Percentiles rank a stretch among this genome's conserved stretches.
Conservation (phyloP, 2,888 invertebrate species). For the Agrotis clavis region DNA sequence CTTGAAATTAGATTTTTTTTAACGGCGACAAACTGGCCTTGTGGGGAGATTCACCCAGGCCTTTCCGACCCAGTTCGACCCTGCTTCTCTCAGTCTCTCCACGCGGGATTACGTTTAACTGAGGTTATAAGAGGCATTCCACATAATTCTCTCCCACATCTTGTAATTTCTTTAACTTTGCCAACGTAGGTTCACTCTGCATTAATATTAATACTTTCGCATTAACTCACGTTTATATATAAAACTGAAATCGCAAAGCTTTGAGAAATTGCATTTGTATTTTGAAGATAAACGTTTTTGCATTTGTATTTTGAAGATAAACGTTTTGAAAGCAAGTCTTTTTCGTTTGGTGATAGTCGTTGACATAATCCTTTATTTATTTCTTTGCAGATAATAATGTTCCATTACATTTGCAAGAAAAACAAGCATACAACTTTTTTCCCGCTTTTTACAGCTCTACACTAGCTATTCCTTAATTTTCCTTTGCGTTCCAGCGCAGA, state of each 20-base stretch:
- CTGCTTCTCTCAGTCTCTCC: constrained; percentile 44
- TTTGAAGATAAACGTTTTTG: too few relatives aligned
- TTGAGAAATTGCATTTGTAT: constrained; percentile 22
- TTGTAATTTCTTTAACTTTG: constrained; percentile 72
- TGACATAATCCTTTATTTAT: neutral
- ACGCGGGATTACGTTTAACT: constrained; percentile 72
- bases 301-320: constrained; percentile 19
- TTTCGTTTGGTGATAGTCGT: constrained; percentile 8
- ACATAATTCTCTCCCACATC: constrained; percentile 68
- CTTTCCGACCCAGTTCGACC: too few relatives aligned
- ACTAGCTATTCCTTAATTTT: too few relatives aligned
- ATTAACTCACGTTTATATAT: constrained; percentile 44
- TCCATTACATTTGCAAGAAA: neutral
- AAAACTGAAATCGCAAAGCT: constrained; percentile 29
- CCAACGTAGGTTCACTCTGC: constrained; percentile 58
- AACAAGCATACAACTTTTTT: neutral
- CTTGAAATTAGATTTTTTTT: too few relatives aligned
- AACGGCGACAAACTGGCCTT: too few relatives aligned
- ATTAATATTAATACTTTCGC: constrained; percentile 57
- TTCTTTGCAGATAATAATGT: neutral
- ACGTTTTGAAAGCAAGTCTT: constrained; percentile 1
- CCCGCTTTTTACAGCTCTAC: too few relatives aligned
- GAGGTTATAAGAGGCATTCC: constrained; percentile 72
- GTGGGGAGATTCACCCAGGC: too few relatives aligned
- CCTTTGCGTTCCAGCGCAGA: too few relatives aligned